Base-by-base conservation (phyloP, 1,140 invertebrate species). In the Ridgeia piscesae region DNA sequence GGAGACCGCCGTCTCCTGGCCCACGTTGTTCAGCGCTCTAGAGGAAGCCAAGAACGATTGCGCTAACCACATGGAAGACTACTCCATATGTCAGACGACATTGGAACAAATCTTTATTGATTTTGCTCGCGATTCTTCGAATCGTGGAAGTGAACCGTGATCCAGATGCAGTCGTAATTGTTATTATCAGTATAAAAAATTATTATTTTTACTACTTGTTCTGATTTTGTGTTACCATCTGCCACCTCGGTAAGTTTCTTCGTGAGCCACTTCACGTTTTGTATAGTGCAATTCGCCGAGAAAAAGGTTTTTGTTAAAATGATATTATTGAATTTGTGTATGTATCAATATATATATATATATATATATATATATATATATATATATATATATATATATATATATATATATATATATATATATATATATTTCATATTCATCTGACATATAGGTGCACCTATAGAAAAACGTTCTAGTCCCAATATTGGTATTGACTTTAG, bases 41-140 rank as follows among this genome's bases (percentile, higher is more conserved):
- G 97, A 97, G 88, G 77, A 92, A 77, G 94, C 94, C 93, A 96
- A 96, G 92, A 94, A 94, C 92, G 96, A 96, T 92, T 95, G 97
- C 91, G 95, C 95, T 42, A 96, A 97, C 93, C 95, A 97, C 92
- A 97, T 98, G 42, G 97, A 97, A 88, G 97, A 98, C 95, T 98
- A 97, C 95, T 97, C 97, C 2, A 95, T 98, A 58, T 97, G 97
- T 93, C 97, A 98, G 95, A 98, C 97, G 93, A 97, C 97, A 6
- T 96, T 98, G 88, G 98, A 98, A 94, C 97, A 98, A 96, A 97
- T 93, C 8, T 97, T 96, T 93, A 94, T 96, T 9, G 95, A 95
- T 89, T 96, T 96, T 95, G 96, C 96, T 21, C 92, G 95, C 89
- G 58, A 77, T 77, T 77, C 58, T 77, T 77, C 17, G 58, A 77